phyloP scores from a whole-genome alignment of 1,140 invertebrate species.

The Oreohelix idahoensis region DNA sequence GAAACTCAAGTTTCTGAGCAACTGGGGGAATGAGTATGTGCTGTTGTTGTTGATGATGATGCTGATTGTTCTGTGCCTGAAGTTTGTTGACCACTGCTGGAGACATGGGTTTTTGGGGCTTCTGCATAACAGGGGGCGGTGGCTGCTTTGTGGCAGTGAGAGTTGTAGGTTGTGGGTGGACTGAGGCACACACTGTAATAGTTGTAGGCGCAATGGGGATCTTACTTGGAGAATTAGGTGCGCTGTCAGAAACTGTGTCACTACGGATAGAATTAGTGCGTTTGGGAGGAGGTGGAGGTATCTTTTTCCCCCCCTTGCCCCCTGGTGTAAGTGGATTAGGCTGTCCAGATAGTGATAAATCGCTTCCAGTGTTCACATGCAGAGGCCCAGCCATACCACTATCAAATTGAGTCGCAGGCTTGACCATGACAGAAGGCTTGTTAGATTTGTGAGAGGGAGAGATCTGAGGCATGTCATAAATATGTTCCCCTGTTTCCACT shows the following conservation, averaged over 20 bases:
- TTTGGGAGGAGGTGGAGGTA: conserved; percentile 86
- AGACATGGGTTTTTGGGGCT: conserved; percentile 26
- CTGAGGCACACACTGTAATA: conserved; percentile 4
- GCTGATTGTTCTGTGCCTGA: conserved; percentile 79
- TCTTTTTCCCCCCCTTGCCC: conserved; percentile 71
- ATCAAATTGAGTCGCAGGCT: conserved; percentile 12
- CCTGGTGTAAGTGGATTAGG: conserved; percentile 36
- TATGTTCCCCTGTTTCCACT: conserved; percentile 55
- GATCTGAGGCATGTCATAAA: conserved; percentile 65
- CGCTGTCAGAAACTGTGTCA: neutral
- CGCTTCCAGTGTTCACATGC: conserved; percentile 42
- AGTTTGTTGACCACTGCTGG: conserved; percentile 11
- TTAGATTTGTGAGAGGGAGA: conserved; percentile 41
- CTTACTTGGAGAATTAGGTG: conserved; percentile 16
- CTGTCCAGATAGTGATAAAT: neutral
- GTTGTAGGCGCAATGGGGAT: neutral
- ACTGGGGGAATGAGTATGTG: conserved; percentile 18
- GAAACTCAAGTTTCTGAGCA: conserved; percentile 15
- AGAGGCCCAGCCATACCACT: conserved; percentile 45
- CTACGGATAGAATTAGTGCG: conserved; percentile 75
- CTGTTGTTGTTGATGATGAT: conserved; percentile 22
- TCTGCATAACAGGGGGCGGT: conserved; percentile 28
- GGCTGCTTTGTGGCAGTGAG: conserved; percentile 1
- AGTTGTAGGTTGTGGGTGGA: conserved; percentile 18
- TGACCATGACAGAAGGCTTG: conserved; percentile 45